Conservation (phyloP, 1,140 invertebrate genomes). For the Philaenus spumarius region DNA sequence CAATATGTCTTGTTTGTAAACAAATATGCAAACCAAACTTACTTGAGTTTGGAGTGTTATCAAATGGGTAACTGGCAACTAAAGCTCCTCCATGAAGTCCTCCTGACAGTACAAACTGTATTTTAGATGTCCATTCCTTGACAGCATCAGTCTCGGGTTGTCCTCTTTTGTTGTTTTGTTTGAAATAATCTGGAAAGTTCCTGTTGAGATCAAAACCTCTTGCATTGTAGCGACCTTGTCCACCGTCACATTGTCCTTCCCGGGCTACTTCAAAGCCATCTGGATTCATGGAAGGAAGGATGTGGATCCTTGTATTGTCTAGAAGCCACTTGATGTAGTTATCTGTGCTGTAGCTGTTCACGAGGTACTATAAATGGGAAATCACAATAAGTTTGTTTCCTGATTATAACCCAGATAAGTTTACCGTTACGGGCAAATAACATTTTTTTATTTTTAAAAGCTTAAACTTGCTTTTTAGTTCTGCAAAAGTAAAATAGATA, state of each 20-base stretch:
- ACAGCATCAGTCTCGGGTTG: slow-evolving; percentile 93
- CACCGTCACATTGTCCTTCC: slow-evolving; percentile 79
- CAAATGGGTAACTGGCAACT: slow-evolving; percentile 88
- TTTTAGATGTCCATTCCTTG: slow-evolving; percentile 88
- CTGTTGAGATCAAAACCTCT: slow-evolving; percentile 83
- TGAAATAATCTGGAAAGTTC: slow-evolving; percentile 92
- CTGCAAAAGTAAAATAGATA: too few relatives aligned
- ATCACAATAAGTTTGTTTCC: too few relatives aligned
- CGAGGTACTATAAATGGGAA: slow-evolving; percentile 74
- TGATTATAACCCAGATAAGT: too few relatives aligned
- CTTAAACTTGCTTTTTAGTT: too few relatives aligned
- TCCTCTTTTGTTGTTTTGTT: slow-evolving; percentile 72
- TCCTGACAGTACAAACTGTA: slow-evolving; percentile 88
- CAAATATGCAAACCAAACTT: slow-evolving; percentile 58
- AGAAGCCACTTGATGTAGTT: slow-evolving; percentile 77
- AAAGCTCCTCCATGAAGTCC: slow-evolving; percentile 88
- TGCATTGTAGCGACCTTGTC: slow-evolving; percentile 79
- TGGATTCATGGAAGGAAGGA: slow-evolving; percentile 89
- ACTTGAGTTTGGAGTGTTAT: slow-evolving; percentile 87
- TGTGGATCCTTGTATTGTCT: slow-evolving; percentile 85
- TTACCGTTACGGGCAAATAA: too few relatives aligned
- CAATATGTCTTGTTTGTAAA: slow-evolving; percentile 27
- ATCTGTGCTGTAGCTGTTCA: slow-evolving; percentile 72
- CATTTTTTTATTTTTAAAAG: too few relatives aligned
- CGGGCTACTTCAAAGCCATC: slow-evolving; percentile 87